Conservation (phyloP, 37 sponge, comb jelly and placozoan genomes). For the Dysidea cf. avara region DNA sequence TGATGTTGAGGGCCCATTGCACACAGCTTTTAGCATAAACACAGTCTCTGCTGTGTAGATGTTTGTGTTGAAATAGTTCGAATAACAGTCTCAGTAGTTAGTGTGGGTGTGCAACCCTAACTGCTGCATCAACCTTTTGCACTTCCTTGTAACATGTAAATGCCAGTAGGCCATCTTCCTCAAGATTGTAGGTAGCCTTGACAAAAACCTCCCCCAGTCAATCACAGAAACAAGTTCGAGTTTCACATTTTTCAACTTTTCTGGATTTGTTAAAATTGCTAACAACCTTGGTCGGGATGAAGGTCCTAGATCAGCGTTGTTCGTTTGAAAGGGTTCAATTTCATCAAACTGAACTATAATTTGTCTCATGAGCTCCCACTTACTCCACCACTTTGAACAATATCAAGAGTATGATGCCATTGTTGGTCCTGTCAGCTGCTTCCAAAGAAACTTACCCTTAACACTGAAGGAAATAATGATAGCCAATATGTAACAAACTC, state of each 20-base stretch:
- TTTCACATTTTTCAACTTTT: slow-evolving; percentile 7
- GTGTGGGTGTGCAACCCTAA: slow-evolving; percentile 7
- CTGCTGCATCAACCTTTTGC: slow-evolving; percentile 12
- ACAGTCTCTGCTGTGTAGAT: neutral
- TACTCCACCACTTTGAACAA: slow-evolving; percentile 60
- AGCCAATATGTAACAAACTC: too few relatives aligned
- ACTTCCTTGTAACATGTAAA: too few relatives aligned
- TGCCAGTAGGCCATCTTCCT: too few relatives aligned
- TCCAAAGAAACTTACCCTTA: slow-evolving; percentile 47
- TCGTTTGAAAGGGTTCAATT: too few relatives aligned
- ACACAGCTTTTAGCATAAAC: slow-evolving; percentile 8
- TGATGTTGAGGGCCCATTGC: neutral
- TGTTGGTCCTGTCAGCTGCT: slow-evolving; percentile 47
- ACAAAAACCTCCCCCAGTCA: slow-evolving; percentile 53
- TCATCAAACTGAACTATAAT: too few relatives aligned
- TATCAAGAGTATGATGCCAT: slow-evolving; percentile 23
- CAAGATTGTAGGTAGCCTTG: slow-evolving; percentile 22
- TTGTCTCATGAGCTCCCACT: too few relatives aligned
- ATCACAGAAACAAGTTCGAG: too few relatives aligned
- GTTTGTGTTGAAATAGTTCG: too few relatives aligned
- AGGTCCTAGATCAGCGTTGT: too few relatives aligned
- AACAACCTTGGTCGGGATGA: slow-evolving; percentile 44
- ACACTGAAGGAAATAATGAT: slow-evolving; percentile 42
- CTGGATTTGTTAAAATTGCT: too few relatives aligned
- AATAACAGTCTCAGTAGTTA: slow-evolving; percentile 16